Evolutionary conservation across 1,140 invertebrate species (phyloP), one percentile per base, ranked within the genome.

Genomic region (Episyrphus balteatus): DNA sequence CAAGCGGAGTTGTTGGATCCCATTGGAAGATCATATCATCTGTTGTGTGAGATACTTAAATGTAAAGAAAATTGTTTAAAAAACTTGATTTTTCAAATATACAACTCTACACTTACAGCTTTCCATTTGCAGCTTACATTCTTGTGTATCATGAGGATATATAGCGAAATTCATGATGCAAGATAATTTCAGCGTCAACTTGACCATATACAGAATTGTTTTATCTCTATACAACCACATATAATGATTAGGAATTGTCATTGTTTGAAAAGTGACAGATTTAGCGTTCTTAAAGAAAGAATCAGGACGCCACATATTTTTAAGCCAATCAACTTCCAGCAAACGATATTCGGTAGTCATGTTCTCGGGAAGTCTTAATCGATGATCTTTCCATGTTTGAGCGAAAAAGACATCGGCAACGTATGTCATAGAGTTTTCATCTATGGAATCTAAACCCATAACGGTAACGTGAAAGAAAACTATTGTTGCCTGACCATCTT

Each of bases 151-250:
- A 57, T 92, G 88, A 1, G 88, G 88, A 63, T 92, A 92, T 46
- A 90, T 87, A 57, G 88, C 79, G 70, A 91, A 92, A 66, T 91
- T 91, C 88, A 92, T 92, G 7, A 86, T 86, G 58, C 88, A 92
- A 5, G 87, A 91, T 11, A 92, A 66, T 53, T 79, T 83, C 21
- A 92, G 61, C 0, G 87, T 92, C 47, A 92, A 69, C 75, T 89
- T 89, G 36, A 88, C 85, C 86, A 89, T 89, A 58, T 89, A 90
- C 1, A 90, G 68, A 46, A 90, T 89, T 1, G 84, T 88, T 67
- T 90, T 88, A 60, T 89, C 86, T 64, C 88, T 88, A 64, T 88
- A 88, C 11, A 89, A 68, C 87, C 87, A 90, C 54, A 90, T 77
- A 54, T 90, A 90, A 61, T 92, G 88, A 70, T 92, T 92, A 0